Conservation (phyloP, 2,113 vertebrate genomes). For the Seriola aureovittata region DNA sequence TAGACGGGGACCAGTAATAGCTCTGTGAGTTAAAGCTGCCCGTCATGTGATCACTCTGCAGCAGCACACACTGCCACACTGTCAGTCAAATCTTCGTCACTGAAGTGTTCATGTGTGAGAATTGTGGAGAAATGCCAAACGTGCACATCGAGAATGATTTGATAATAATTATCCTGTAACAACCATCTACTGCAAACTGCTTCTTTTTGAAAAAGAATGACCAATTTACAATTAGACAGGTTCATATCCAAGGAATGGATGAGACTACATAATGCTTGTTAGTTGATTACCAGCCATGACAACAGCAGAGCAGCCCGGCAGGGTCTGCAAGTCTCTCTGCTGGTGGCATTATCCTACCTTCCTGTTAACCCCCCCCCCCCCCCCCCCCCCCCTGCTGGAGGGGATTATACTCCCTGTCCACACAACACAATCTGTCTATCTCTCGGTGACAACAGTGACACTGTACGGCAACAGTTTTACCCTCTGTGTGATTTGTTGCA, state of each 20-base stretch:
- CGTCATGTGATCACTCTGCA: constrained; percentile 57
- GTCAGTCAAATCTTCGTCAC: neutral
- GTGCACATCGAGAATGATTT: neutral
- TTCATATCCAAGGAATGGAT: neutral
- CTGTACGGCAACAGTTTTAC: neutral
- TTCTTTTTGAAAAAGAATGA: constrained; percentile 14
- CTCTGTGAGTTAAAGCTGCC: constrained; percentile 71
- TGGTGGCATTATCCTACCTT: constrained; percentile 63
- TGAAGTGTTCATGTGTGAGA: neutral
- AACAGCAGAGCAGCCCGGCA: constrained; percentile 36
- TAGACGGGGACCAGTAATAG: constrained; percentile 62
- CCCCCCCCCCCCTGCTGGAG: constrained; percentile 44
- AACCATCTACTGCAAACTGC: neutral
- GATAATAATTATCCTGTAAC: neutral
- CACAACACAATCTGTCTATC: constrained; percentile 71
- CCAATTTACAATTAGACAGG: neutral
- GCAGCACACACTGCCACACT: neutral
- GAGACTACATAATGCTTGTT: constrained; percentile 2
- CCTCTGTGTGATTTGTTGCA: neutral
- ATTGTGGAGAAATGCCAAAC: neutral
- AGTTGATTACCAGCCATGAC: constrained; percentile 57
- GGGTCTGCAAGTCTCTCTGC: constrained; percentile 57
- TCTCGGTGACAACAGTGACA: constrained; percentile 19
- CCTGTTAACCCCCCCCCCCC: constrained; percentile 60
- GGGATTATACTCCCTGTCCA: constrained; percentile 72